Evolutionary conservation across 2,113 vertebrate genomes (phyloP).

Genomic region (Parus major): DNA sequence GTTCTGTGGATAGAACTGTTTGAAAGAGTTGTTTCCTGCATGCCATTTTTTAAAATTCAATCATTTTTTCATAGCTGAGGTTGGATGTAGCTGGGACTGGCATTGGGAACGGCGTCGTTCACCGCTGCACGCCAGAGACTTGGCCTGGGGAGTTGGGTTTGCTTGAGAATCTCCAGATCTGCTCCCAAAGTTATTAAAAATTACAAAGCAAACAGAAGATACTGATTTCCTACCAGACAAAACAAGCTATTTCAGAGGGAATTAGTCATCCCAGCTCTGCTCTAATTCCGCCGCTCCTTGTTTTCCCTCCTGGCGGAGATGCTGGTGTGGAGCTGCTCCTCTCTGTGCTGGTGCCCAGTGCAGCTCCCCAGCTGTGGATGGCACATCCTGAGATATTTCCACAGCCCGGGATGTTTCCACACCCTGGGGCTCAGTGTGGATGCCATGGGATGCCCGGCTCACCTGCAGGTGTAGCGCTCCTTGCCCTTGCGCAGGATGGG

Average conservation of each 20-base stretch:
- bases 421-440: fast-evolving
- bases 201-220: conserved; percentile 58
- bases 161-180: conserved; percentile 60
- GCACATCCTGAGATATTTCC: background rate
- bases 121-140: background rate
- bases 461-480: conserved; percentile 99
- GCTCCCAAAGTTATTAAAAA: conserved; percentile 31
- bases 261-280: conserved; percentile 42
- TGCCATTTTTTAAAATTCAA: background rate
- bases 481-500: conserved; percentile 99
- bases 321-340: fast-evolving
- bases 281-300: background rate
- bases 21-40: background rate
- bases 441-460: background rate
- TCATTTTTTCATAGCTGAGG: background rate
- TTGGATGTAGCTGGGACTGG: background rate
- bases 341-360: fast-evolving
- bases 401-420: fast-evolving
- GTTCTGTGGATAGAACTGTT: background rate
- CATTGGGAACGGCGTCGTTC: fast-evolving
- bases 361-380: background rate
- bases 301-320: background rate
- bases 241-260: conserved; percentile 58
- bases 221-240: conserved; percentile 55
- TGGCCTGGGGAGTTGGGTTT: background rate